phyloP scores from a whole-genome alignment of 2,888 invertebrate species.

The Cheilosia soror region DNA sequence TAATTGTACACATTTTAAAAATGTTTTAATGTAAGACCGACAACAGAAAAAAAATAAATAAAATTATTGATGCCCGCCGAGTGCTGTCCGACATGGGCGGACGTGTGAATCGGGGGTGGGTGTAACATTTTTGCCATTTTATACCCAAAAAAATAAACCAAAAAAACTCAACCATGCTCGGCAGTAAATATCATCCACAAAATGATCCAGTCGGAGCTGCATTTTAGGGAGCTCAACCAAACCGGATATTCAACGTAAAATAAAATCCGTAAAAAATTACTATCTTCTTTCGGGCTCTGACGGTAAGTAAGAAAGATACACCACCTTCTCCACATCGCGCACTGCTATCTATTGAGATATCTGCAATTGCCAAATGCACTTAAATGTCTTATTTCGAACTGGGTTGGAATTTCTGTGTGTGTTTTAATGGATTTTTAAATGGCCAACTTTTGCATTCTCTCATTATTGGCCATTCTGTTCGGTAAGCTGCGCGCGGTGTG shows the following conservation, averaged over 20 bases:
- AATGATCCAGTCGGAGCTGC: conserved; percentile 7
- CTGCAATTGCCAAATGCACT: conserved; percentile 66
- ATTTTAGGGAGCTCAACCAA: conserved; percentile 46
- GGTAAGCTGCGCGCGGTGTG: background rate
- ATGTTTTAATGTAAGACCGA: conserved; percentile 36
- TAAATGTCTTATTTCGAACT: conserved; percentile 56
- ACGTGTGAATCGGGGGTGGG: conserved; percentile 49
- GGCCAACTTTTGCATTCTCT: conserved; percentile 38
- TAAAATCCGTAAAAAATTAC: conserved; percentile 37
- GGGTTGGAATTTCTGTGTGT: conserved; percentile 9
- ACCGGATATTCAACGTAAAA: conserved; percentile 55
- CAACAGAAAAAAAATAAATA: background rate
- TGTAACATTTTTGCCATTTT: conserved; percentile 59
- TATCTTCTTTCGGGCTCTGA: background rate
- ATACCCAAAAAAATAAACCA: conserved; percentile 16
- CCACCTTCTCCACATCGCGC: background rate
- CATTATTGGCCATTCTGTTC: conserved; percentile 1
- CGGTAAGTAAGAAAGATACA: background rate
- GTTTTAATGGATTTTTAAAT: conserved; percentile 55
- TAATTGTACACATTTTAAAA: conserved; percentile 62
- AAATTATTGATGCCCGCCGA: conserved; percentile 42
- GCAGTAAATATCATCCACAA: conserved; percentile 52
- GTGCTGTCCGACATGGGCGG: conserved; percentile 62
- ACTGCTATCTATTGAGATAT: conserved; percentile 49
- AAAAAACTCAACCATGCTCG: conserved; percentile 31